These are phyloP conservation scores for Platerodrilus igneus DNA, from an alignment of 2,888 invertebrate species.

Conservation along the genomic window DNA sequence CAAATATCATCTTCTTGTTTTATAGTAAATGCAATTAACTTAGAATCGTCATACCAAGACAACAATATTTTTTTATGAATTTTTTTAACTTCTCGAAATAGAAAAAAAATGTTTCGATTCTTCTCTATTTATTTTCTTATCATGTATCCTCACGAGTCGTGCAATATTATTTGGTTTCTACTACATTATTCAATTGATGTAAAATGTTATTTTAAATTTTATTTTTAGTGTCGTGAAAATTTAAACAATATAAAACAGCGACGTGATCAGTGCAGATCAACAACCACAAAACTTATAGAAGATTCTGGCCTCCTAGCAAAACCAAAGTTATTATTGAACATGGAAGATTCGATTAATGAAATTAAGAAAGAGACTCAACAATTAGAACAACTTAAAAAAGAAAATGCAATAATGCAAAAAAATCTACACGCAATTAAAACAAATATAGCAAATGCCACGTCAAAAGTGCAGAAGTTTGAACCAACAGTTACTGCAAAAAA, in stretches of 20 bases:
- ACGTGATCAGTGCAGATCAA: constrained; percentile 46
- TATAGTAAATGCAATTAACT: no score
- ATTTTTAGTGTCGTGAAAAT: constrained; percentile 35
- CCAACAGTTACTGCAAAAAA: constrained; percentile 6
- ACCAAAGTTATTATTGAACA: constrained; percentile 48
- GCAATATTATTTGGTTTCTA: neutral
- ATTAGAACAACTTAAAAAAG: constrained; percentile 21
- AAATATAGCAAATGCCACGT: constrained; percentile 19
- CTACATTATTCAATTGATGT: no score
- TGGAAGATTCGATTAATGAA: constrained; percentile 45
- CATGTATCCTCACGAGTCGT: neutral
- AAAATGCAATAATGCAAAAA: constrained; percentile 19
- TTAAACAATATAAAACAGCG: constrained; percentile 44
- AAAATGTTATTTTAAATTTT: no score
- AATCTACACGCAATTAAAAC: constrained; percentile 24
- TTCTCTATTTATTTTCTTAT: no score
- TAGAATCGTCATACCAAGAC: no score
- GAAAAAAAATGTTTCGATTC: no score
- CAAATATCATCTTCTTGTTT: no score
- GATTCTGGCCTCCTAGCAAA: constrained; percentile 52
- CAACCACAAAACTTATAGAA: constrained; percentile 45
- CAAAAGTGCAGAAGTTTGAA: constrained; percentile 10
- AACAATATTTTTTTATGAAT: no score
- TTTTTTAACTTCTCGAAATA: no score
- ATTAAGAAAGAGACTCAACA: constrained; percentile 26